Evolutionary conservation across 1,140 invertebrate genomes (phyloP).

Genomic region (Eulimnadia texana): DNA sequence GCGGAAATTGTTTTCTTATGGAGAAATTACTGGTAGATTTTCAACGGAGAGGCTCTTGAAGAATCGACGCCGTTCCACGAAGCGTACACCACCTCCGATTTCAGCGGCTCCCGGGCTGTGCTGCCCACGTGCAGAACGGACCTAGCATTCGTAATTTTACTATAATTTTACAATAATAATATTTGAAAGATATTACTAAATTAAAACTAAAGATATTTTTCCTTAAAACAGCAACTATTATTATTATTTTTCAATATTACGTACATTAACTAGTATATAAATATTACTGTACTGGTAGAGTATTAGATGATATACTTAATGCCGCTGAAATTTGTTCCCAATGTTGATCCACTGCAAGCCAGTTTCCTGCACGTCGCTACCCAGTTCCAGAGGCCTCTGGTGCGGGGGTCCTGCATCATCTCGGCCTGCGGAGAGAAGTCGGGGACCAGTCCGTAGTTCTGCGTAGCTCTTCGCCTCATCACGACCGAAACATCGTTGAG

Average conservation of each 20-base stretch:
- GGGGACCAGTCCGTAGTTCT: conserved; percentile 47
- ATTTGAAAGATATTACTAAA: too few species aligned
- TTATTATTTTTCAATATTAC: too few species aligned
- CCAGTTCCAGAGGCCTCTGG: conserved; percentile 58
- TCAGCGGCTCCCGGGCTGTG: conserved; percentile 19
- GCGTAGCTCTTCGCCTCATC: conserved; percentile 52
- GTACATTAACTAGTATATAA: too few species aligned
- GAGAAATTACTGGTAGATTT: conserved; percentile 35
- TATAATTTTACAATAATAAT: too few species aligned
- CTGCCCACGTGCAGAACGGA: background rate
- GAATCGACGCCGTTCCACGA: conserved; percentile 36
- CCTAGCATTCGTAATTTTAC: too few species aligned
- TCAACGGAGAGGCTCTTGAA: conserved; percentile 19
- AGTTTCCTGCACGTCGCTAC: conserved; percentile 51
- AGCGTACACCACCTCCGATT: conserved; percentile 38
- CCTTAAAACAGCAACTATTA: too few species aligned
- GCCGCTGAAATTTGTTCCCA: background rate
- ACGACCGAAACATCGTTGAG: conserved; percentile 48
- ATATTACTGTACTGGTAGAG: too few species aligned
- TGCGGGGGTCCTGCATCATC: conserved; percentile 24
- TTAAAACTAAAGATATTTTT: too few species aligned
- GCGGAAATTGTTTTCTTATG: background rate
- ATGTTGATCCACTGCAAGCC: conserved; percentile 43
- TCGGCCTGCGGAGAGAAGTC: conserved; percentile 19
- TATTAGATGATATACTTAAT: too few species aligned